Base-by-base conservation (phyloP, 2,113 vertebrate species). In the Macquaria ambigua region DNA sequence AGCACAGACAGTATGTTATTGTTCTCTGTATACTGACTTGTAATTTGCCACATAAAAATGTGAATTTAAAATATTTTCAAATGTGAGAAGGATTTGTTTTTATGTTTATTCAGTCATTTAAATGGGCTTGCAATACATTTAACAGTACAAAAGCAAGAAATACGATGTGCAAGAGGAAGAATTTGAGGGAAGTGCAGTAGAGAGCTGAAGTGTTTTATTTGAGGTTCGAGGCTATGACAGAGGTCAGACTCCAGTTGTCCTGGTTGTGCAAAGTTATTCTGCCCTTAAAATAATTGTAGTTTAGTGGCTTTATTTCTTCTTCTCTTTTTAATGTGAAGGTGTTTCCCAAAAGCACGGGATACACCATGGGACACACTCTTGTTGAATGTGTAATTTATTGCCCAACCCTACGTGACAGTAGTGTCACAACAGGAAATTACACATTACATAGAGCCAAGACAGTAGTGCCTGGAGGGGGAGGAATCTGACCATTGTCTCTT, bases 381-480 rank as follows among this genome's bases (percentile, higher is more conserved):
- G 85, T 41, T 87, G 67, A 85, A 34, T 86, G 82, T 82, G 66
- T 84, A 50, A 84, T 77, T 68, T 72, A 69, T 79, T 81, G 78
- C 37, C 79, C 86, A 87, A 87, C 61, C 74, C 78, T 80, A 34
- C 28, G 15, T 77, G 81, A 83, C 85, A 69, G 76, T 15, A 18
- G 68, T 88, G 86, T 86, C 90, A 91, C 67, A 92, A 90, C 86
- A 93, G 92, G 88, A 93, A 89, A 88, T 90, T 81, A 72, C 68
- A 86, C 75, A 72, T 70, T 53, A 76, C 39, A 37, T 16, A 46
- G 46, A 67, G 64, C 78, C 23, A 82, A 68, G 70, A 77, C 83
- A 74, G 73, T 56, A 16, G 55, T 53, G 82, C 68, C 78, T 21
- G 15, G 5, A 85, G 46, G 46, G 46, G 41, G 87, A 50, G 73